These are phyloP conservation scores for Lepus timidus DNA, from an alignment of 2,113 vertebrate genomes.

Conservation along the genomic window DNA sequence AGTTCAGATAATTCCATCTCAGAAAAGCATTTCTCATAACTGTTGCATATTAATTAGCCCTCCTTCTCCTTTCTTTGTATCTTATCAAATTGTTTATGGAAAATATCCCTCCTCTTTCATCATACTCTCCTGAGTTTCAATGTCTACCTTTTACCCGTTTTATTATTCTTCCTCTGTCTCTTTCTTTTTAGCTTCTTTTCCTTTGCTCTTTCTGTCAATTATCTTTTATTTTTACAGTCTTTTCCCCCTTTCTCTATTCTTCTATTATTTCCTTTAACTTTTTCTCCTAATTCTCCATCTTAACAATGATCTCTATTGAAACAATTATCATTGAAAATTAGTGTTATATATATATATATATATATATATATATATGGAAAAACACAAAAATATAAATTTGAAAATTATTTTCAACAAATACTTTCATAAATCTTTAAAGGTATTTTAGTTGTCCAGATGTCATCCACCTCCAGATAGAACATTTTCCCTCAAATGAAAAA, in stretches of 20 bases:
- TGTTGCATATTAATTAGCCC: not conserved
- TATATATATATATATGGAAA: not conserved
- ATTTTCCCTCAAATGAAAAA: not conserved
- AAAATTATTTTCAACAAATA: not conserved
- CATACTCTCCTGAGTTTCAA: not conserved
- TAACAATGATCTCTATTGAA: not conserved
- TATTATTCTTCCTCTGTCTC: rapidly evolving
- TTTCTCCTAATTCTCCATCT: not conserved
- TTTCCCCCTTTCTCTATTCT: not conserved
- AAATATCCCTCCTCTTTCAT: not conserved
- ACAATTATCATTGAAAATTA: not conserved
- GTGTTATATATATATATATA: too few species aligned
- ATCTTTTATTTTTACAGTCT: not conserved
- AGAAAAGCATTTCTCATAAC: not conserved
- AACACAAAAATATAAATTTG: not conserved
- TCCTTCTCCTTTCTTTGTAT: not conserved
- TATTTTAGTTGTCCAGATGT: not conserved
- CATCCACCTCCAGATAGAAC: not conserved
- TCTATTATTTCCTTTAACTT: not conserved
- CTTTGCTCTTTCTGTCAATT: not conserved
- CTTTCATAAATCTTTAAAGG: not conserved
- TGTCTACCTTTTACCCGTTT: not conserved
- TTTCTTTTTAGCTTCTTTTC: not conserved
- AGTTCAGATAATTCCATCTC: not conserved
- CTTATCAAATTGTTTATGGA: not conserved